These are phyloP conservation scores for Microcebus tavaratra DNA, from an alignment of 2,113 vertebrate species.

Conservation along the genomic window DNA sequence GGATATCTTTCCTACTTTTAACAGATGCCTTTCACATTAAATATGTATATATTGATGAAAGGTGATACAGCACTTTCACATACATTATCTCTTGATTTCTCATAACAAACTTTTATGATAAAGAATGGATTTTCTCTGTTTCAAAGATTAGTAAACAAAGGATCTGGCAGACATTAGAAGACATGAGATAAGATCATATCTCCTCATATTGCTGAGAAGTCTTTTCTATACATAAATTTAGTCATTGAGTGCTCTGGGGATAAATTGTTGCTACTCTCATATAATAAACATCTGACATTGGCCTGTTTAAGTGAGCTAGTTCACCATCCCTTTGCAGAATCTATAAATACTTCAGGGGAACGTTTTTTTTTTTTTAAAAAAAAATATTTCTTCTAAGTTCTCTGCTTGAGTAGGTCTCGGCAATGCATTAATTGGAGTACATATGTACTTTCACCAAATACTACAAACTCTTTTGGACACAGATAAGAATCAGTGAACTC, in stretches of 20 bases:
- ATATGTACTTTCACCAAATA: conserved; percentile 1
- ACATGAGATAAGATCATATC: not conserved
- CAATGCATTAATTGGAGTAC: not conserved
- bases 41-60: not conserved
- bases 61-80: not conserved
- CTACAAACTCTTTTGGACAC: not conserved
- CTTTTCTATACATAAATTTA: not conserved
- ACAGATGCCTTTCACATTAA: not conserved
- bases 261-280: not conserved
- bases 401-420: not conserved
- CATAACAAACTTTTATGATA: not conserved
- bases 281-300: not conserved
- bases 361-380: not conserved
- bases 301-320: not conserved
- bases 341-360: not conserved
- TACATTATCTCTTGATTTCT: not conserved
- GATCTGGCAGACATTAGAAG: not conserved
- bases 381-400: no score
- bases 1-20: not conserved
- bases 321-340: not conserved
- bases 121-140: not conserved
- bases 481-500: not conserved
- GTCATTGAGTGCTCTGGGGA: not conserved
- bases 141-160: not conserved
- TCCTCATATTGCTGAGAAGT: not conserved